Percentiles rank a stretch among this genome's conserved stretches.
These are phyloP conservation scores for Listronotus bonariensis DNA, from an alignment of 1,140 invertebrate genomes.

Conservation along the genomic window DNA sequence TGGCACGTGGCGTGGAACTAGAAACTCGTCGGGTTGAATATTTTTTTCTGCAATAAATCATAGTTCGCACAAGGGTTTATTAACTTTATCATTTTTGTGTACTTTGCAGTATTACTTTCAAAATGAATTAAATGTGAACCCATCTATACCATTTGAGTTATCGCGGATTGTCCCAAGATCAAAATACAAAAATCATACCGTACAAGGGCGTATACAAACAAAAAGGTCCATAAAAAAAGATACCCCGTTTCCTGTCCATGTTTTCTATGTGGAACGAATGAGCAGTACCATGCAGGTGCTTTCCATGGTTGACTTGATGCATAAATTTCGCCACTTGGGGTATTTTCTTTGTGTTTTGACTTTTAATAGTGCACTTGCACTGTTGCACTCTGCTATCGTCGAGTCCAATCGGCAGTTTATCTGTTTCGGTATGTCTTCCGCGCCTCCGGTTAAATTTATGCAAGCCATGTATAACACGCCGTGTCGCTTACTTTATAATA, in stretches of 20 bases:
- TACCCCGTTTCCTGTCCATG: constrained; percentile 10
- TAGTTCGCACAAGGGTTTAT: too few relatives aligned
- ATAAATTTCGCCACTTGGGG: constrained; percentile 30
- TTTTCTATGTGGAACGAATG: constrained; percentile 19
- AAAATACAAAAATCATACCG: too few relatives aligned
- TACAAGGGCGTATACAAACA: too few relatives aligned
- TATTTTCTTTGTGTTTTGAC: constrained; percentile 24
- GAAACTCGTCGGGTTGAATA: too few relatives aligned
- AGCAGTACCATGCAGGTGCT: constrained; percentile 18
- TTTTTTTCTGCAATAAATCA: too few relatives aligned
- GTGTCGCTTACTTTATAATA: constrained; percentile 12
- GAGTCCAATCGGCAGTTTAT: constrained; percentile 17
- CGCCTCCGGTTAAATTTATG: constrained; percentile 20
- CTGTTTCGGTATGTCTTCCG: constrained; percentile 22
- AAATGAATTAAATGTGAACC: too few relatives aligned
- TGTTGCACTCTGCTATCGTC: constrained; percentile 13
- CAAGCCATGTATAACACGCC: constrained; percentile 12
- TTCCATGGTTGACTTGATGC: constrained; percentile 24
- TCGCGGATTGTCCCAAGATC: too few relatives aligned
- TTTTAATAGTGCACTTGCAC: constrained; percentile 28
- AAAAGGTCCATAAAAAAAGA: too few relatives aligned
- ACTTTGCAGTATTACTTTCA: too few relatives aligned
- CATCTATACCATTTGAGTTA: too few relatives aligned
- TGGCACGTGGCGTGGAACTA: too few relatives aligned
- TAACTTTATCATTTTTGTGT: too few relatives aligned